Evolutionary conservation across 2,888 invertebrate species (phyloP), one percentile per base, ranked within the genome.

Genomic region (Napeogenes inachia): DNA sequence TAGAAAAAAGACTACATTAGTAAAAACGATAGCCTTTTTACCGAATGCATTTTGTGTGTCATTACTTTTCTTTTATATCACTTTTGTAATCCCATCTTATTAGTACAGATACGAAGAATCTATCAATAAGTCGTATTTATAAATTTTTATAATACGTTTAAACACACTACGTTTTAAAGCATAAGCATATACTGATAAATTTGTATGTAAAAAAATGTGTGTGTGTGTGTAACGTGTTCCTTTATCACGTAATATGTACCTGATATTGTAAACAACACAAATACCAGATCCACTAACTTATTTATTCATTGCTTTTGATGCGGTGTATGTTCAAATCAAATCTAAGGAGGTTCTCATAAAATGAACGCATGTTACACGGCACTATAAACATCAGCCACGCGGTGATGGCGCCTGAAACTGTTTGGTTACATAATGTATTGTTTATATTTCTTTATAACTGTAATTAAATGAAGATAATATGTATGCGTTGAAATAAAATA

Each of bases 331-430:
- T 62, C 62, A 55, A 62, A 62, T 60, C 59, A 54, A 60, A 59
- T 47, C 55, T 47, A 60, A 32, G 58, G 47, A 65, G 57, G 2
- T 60, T 58, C 60, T 12, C 62, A 62, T 62, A 62, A 65, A 65
- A 65, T 45, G 54, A 62, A 62, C 46, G 57, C 46, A 58, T 58
- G 62, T 53, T 46, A 50, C 57, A 58, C 54, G 56, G 58, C 60
- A 58, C 47, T 80, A 81, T 80, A 81, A 79, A 76, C 77, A 77
- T 75, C 75, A 77, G 76, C 73, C 77, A 75, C 73, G 71, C 70
- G 61, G 57, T 58, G 57, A 60, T 62, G 62, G 62, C 68, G 68
- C 63, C 65, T 60, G 63, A 61, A 63, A 65, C 66, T 57, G 10
- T 42, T 59, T 46, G 60, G 65, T 64, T 65, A 60, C 60, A 55